These are phyloP conservation scores for Hyles vespertilio DNA, from an alignment of 1,140 invertebrate genomes.

Conservation along the genomic window DNA sequence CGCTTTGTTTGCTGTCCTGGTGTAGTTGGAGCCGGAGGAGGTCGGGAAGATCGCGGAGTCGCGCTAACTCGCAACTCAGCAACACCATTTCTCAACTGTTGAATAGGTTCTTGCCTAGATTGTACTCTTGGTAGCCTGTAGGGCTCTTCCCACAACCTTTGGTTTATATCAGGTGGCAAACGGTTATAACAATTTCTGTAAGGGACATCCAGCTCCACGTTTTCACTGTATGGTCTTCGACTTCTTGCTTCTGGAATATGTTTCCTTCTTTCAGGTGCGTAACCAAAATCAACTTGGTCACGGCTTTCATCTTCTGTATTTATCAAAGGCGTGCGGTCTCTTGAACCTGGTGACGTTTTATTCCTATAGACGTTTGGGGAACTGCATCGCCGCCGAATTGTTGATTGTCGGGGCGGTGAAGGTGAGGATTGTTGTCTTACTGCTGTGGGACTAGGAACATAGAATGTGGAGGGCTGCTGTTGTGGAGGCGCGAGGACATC, in stretches of 20 bases:
- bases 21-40: conserved; percentile 51
- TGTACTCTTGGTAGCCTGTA: conserved; percentile 59
- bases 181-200: conserved; percentile 61
- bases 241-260: conserved; percentile 48
- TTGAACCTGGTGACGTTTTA: conserved; percentile 38
- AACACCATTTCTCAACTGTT: conserved; percentile 55
- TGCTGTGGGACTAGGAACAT: conserved; percentile 80
- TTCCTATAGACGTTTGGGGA: conserved; percentile 69
- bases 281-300: conserved; percentile 59
- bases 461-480: conserved; percentile 78
- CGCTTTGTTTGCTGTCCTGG: conserved; percentile 41
- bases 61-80: conserved; percentile 60
- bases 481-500: conserved; percentile 77
- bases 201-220: conserved; percentile 53
- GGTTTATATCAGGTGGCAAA: conserved; percentile 38
- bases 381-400: conserved; percentile 61
- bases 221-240: conserved; percentile 69
- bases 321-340: conserved; percentile 47
- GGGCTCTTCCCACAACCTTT: conserved; percentile 62
- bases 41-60: conserved; percentile 48
- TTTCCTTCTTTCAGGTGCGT: conserved; percentile 48
- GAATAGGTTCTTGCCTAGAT: conserved; percentile 54
- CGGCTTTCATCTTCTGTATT: conserved; percentile 57
- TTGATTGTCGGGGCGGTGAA: conserved; percentile 50
- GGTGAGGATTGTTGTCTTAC: conserved; percentile 46